phyloP scores from a whole-genome alignment of 2,888 invertebrate genomes.

The Drosophila histrio region DNA sequence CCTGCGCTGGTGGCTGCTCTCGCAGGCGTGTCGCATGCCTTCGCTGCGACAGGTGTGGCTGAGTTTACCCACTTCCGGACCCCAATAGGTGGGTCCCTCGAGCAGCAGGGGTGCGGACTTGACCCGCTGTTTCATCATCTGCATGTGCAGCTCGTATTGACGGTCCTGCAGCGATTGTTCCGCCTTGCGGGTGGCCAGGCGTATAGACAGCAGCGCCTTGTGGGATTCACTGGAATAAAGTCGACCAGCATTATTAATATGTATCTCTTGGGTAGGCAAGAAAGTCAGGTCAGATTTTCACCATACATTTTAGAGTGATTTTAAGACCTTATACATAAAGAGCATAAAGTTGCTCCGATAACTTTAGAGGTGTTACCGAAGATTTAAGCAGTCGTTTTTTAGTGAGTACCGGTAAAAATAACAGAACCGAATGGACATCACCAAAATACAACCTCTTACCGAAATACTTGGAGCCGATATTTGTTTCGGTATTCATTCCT shows the following conservation, averaged over 20 bases:
- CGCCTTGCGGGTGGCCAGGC: constrained; percentile 83
- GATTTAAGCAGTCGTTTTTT: too few species aligned
- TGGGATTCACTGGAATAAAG: constrained; percentile 79
- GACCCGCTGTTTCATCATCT: constrained; percentile 83
- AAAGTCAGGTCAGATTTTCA: too few species aligned
- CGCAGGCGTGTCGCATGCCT: constrained; percentile 73
- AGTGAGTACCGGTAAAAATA: too few species aligned
- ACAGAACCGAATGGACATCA: too few species aligned
- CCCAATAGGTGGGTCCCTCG: constrained; percentile 82
- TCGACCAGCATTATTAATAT: background rate
- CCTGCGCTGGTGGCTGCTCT: constrained; percentile 60
- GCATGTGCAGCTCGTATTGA: constrained; percentile 83
- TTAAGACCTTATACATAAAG: too few species aligned
- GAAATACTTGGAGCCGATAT: too few species aligned
- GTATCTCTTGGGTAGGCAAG: too few species aligned
- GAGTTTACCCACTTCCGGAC: constrained; percentile 81
- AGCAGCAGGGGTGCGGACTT: constrained; percentile 83
- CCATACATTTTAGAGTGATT: too few species aligned
- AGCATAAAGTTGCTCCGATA: too few species aligned
- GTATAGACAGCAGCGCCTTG: constrained; percentile 80
- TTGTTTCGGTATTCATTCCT: too few species aligned
- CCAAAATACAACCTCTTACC: too few species aligned
- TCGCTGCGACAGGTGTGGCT: constrained; percentile 80
- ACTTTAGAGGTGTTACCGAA: too few species aligned
- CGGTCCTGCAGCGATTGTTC: constrained; percentile 82